Percentiles rank a stretch among this genome's conserved stretches.
Evolutionary conservation across 2,797 vertebrate genomes (phyloP).

Genomic region (Sylvilagus floridanus): DNA sequence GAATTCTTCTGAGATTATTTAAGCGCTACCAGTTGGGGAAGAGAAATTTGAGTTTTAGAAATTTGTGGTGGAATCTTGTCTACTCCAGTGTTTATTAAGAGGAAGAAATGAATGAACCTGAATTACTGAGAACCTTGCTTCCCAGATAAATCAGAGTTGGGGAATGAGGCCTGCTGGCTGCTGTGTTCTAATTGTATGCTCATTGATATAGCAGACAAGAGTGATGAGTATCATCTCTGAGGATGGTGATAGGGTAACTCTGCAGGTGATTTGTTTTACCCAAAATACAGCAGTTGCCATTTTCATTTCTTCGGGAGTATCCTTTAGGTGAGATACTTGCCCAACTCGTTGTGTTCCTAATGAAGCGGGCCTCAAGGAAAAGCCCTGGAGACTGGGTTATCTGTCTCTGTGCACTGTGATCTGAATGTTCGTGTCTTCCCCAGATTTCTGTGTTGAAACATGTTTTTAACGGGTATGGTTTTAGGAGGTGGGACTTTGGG

Average conservation of each 20-base stretch:
- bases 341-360: not conserved
- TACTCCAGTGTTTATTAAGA: not conserved
- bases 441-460: not conserved
- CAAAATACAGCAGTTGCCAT: not conserved
- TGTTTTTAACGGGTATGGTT: not conserved
- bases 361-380: not conserved
- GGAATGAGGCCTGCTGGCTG: not conserved
- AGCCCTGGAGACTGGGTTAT: not conserved
- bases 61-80: not conserved
- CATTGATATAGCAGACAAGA: not conserved
- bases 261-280: not conserved
- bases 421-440: not conserved
- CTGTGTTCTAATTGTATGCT: not conserved
- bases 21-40: not conserved
- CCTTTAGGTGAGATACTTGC: not conserved
- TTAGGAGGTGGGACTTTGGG: not conserved
- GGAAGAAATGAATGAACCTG: not conserved
- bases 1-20: not conserved
- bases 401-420: not conserved
- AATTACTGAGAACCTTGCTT: constrained; percentile 2
- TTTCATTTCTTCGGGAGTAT: not conserved
- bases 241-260: not conserved
- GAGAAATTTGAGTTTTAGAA: not conserved
- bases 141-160: not conserved
- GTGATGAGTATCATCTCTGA: not conserved